Evolutionary conservation across 2,113 vertebrate genomes (phyloP).

Genomic region (Empidonax traillii): DNA sequence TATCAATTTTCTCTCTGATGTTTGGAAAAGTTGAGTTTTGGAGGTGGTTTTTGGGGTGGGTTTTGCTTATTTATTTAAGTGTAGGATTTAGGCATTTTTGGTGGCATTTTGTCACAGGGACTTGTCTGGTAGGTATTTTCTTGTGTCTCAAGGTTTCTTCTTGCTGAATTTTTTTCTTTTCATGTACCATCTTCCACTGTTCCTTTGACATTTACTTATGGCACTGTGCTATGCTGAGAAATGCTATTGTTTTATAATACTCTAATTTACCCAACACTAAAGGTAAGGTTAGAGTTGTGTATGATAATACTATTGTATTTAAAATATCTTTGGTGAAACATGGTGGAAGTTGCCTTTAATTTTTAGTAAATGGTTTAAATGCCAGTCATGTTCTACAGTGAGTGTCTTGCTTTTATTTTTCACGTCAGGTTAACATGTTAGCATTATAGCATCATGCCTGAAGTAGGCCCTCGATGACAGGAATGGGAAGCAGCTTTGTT

Average conservation of each 20-base stretch:
- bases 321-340: background rate
- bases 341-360: background rate
- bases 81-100: background rate
- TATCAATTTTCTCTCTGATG: background rate
- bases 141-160: background rate
- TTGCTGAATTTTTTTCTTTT: background rate
- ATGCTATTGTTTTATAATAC: background rate
- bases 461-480: background rate
- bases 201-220: background rate
- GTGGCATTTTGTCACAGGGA: background rate
- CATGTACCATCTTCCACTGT: background rate
- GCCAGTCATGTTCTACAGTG: background rate
- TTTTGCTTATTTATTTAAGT: background rate
- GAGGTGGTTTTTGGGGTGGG: background rate
- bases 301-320: background rate
- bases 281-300: background rate
- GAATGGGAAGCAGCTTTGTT: background rate
- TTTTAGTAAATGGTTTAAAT: slow-evolving; percentile 8
- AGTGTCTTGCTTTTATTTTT: background rate
- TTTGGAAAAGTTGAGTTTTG: background rate
- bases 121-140: background rate
- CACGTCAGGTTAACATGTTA: background rate
- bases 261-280: background rate
- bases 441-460: background rate
- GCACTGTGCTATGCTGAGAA: background rate